phyloP scores from a whole-genome alignment of 2,113 vertebrate genomes.

The Pampusana beccarii region DNA sequence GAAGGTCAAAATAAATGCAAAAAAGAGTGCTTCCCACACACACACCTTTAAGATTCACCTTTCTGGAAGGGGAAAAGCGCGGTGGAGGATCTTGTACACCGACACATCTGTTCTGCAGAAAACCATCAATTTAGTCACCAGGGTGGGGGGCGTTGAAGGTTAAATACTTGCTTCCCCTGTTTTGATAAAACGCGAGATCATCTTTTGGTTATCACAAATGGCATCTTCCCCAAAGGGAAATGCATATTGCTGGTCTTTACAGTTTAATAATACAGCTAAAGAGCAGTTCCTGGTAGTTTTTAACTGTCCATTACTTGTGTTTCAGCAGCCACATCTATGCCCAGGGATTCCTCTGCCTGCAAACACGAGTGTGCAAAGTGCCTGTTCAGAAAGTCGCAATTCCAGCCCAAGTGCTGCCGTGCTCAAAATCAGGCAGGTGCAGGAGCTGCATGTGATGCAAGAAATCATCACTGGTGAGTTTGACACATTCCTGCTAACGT shows the following conservation, averaged over 20 bases:
- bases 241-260: neutral
- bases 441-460: rapidly evolving
- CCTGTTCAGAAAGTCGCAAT: rapidly evolving
- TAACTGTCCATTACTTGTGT: neutral
- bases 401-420: no score
- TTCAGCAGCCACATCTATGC: neutral
- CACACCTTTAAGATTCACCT: neutral
- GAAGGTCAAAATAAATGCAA: neutral
- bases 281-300: neutral
- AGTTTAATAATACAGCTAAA: neutral
- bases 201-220: slow-evolving; percentile 36
- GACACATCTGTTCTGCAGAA: slow-evolving; percentile 29
- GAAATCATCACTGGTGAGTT: neutral
- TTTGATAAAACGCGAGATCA: neutral
- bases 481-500: neutral
- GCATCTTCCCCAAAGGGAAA: slow-evolving; percentile 52
- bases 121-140: neutral
- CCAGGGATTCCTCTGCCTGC: rapidly evolving
- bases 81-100: neutral
- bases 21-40: neutral
- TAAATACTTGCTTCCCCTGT: neutral
- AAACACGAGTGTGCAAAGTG: no score
- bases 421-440: neutral
- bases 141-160: neutral
- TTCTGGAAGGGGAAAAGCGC: slow-evolving; percentile 9